Conservation (phyloP, 2,888 invertebrate genomes). For the Nematopogon swammerdamellus region DNA sequence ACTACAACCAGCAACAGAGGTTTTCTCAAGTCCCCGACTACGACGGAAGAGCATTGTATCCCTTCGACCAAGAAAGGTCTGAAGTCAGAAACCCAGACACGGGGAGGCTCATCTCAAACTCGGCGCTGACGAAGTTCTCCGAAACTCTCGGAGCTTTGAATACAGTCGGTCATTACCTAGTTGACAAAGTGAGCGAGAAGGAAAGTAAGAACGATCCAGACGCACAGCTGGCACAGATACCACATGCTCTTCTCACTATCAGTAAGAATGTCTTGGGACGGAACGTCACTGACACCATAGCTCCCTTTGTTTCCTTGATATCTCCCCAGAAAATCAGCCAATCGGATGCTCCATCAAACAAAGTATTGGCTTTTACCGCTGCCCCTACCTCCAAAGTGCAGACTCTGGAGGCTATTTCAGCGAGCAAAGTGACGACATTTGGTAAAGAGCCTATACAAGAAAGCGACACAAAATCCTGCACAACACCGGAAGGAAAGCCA, state of each 20-base stretch:
- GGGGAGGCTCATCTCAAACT: slow-evolving; percentile 56
- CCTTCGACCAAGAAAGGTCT: slow-evolving; percentile 22
- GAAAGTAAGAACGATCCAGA: slow-evolving; percentile 42
- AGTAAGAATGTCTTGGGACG: slow-evolving; percentile 72
- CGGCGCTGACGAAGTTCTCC: slow-evolving; percentile 60
- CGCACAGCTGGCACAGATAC: slow-evolving; percentile 47
- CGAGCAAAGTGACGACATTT: background rate
- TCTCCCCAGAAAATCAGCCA: background rate
- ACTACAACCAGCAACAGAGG: slow-evolving; percentile 12
- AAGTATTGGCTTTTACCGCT: slow-evolving; percentile 12
- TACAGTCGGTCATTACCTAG: slow-evolving; percentile 80
- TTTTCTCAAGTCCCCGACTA: slow-evolving; percentile 19
- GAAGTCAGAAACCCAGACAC: slow-evolving; percentile 30
- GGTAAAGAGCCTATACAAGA: slow-evolving; percentile 21
- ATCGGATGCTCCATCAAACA: slow-evolving; percentile 15
- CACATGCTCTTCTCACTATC: slow-evolving; percentile 73
- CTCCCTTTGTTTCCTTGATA: slow-evolving; percentile 58
- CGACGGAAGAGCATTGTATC: slow-evolving; percentile 19
- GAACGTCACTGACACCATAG: slow-evolving; percentile 78
- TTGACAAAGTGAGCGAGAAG: slow-evolving; percentile 67
- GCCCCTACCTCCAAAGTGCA: slow-evolving; percentile 9
- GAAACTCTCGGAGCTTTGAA: slow-evolving; percentile 76
- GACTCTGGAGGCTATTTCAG: slow-evolving; percentile 7
- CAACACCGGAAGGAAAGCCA: slow-evolving; percentile 74
- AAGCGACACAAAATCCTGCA: slow-evolving; percentile 64